Base-by-base conservation (phyloP, 2,797 vertebrate species). In the Pogoniulus pusillus region DNA sequence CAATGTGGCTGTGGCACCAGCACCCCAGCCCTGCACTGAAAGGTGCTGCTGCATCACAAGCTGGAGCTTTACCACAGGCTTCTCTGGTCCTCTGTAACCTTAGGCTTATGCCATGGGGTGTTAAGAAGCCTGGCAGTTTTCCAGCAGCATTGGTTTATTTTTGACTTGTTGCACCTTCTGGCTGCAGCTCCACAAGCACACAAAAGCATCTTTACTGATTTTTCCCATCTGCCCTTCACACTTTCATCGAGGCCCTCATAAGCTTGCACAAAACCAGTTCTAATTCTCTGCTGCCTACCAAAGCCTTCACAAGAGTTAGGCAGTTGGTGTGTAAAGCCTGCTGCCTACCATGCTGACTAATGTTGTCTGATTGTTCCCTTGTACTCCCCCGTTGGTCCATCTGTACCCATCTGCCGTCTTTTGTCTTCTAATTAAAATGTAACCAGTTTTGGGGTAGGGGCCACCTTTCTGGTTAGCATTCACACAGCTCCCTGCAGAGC, bases 271-370 rank as follows among this genome's bases (percentile, higher is more conserved):
- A 87, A 92, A 39, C 16, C 3, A 0, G 57, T 60, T 71, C 71
- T 22, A 83, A 85, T 60, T 84, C 71, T 83, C 43, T 0, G 0
- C 82, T 92, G 91, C 76, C 63, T 87, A 93, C 66, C 92, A 95
- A 93, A 95, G 68, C 54, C 68, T 86, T 88, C 85, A 68, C 74
- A 76, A 79, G 83, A 90, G 92, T 92, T 68, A 93, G 92, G 85
- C 92, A 91, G 91, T 94, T 94, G 89, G 49, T 96, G 57, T 92
- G 82, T 74, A 95, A 92, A 94, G 71, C 87, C 57, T 85, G 74
- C 93, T 96, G 91, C 94, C 92, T 96, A 95, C 91, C 74, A 88
- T 60, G 89, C 94, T 96, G 94, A 96, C 91, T 95, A 95, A 95
- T 95, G 87, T 89, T 94, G 92, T 87, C 87, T 95, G 91, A 96